Evolutionary conservation across 2,113 vertebrate species (phyloP).

Genomic region (Lasiurus cinereus): DNA sequence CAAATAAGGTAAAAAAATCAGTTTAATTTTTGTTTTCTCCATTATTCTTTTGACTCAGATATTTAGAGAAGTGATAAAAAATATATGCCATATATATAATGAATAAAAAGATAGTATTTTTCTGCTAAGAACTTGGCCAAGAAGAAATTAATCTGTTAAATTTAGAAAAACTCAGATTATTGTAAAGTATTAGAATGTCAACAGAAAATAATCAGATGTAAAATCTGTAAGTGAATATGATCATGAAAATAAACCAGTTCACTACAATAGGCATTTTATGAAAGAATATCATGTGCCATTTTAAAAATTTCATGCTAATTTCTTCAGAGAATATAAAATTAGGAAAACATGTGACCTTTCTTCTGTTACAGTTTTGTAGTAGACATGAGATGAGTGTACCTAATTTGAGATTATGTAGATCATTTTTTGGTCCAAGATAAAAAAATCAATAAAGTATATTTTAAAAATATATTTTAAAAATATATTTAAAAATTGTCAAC

Average conservation of each 20-base stretch:
- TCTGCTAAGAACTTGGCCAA: background rate
- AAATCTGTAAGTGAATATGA: background rate
- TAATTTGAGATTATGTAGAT: background rate
- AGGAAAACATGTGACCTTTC: background rate
- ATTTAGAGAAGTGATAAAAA: slow-evolving; percentile 29
- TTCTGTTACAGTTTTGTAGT: background rate
- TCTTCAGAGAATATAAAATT: background rate
- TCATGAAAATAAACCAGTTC: background rate
- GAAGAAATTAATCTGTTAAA: background rate
- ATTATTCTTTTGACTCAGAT: background rate
- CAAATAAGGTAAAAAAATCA: background rate
- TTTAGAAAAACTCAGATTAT: background rate
- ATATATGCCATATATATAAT: background rate
- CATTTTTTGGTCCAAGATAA: background rate
- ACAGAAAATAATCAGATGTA: background rate
- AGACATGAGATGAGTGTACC: background rate
- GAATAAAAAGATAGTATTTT: slow-evolving; percentile 50
- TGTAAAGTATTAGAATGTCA: background rate
- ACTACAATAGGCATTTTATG: background rate
- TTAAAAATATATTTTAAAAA: too few species aligned
- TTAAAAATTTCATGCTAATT: background rate
- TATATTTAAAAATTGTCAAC: background rate
- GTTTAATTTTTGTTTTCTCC: background rate
- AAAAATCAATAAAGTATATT: too few species aligned
- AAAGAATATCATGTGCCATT: background rate